Evolutionary conservation across 2,797 vertebrate species (phyloP).

Genomic region (Myotis vivesi): DNA sequence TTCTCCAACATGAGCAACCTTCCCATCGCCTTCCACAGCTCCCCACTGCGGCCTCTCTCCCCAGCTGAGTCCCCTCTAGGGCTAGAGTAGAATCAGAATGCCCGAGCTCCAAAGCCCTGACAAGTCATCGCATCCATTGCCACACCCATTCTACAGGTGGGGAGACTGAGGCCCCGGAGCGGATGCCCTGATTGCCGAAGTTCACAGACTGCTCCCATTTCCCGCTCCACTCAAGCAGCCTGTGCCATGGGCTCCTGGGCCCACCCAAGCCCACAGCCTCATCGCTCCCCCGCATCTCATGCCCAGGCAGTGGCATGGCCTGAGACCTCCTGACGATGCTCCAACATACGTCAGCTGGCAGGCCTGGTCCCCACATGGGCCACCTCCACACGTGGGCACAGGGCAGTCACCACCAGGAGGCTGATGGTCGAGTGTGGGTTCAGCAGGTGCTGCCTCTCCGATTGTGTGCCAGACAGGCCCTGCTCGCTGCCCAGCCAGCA

Average conservation of each 20-base stretch:
- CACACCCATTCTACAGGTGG: background rate
- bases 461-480: fast-evolving
- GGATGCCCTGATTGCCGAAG: background rate
- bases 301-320: background rate
- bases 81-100: background rate
- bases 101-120: background rate
- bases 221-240: background rate
- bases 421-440: background rate
- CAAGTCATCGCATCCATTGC: background rate
- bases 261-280: no score
- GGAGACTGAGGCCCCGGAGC: background rate
- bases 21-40: background rate
- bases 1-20: background rate
- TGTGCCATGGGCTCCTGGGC: background rate
- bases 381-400: background rate
- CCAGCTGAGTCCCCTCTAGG: background rate
- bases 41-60: no score
- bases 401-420: background rate
- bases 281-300: background rate
- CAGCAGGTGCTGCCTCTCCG: background rate
- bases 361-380: background rate
- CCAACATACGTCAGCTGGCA: background rate
- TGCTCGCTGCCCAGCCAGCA: background rate
- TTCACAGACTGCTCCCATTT: background rate
- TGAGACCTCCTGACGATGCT: no score